Evolutionary conservation across 2,888 invertebrate genomes (phyloP).

Genomic region (Ichneumoninae sp.): DNA sequence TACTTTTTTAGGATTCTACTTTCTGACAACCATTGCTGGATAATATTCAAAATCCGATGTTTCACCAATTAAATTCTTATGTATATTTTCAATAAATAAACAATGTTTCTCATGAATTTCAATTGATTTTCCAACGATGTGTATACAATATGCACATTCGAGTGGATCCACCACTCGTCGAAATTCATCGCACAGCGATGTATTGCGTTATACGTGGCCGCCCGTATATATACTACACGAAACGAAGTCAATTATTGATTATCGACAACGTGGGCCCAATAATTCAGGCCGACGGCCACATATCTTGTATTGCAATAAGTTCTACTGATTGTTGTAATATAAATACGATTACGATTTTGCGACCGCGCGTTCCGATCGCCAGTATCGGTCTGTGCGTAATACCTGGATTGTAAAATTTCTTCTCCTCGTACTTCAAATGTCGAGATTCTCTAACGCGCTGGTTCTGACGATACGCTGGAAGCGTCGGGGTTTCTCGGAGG

Average conservation of each 20-base stretch:
- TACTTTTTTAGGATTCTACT: conserved; percentile 37
- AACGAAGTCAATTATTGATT: background rate
- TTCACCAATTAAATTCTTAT: background rate
- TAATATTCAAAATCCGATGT: conserved; percentile 2
- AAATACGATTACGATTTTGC: background rate
- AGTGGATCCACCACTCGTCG: background rate
- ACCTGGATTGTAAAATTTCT: conserved; percentile 6
- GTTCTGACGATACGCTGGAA: conserved; percentile 44
- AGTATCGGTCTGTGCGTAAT: conserved; percentile 17
- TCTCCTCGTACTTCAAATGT: background rate
- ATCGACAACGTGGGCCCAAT: background rate
- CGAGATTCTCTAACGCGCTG: conserved; percentile 9
- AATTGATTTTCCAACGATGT: background rate
- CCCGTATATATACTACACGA: background rate
- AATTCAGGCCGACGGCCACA: background rate
- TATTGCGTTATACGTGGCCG: no score
- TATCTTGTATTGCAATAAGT: conserved; percentile 14
- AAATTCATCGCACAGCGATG: background rate
- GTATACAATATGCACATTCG: background rate
- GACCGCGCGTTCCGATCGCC: background rate
- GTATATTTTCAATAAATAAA: background rate
- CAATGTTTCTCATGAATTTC: background rate
- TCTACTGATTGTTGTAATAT: background rate
- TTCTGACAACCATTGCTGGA: background rate
- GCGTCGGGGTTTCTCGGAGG: conserved; percentile 35